Base-by-base conservation (phyloP, 2,113 vertebrate genomes). In the Pangasianodon hypophthalmus region DNA sequence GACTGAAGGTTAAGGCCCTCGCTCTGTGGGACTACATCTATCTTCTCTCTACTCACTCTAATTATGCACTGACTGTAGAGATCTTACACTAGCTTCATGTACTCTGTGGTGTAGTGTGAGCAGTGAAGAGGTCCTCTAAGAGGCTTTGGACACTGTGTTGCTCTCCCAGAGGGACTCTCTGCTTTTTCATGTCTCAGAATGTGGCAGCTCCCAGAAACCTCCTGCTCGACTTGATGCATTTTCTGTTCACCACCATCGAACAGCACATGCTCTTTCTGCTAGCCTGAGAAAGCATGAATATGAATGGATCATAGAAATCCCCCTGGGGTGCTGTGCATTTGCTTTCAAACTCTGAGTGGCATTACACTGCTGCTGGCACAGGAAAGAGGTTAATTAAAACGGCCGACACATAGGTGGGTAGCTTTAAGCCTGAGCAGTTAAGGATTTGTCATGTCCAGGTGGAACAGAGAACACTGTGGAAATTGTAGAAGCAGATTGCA, bases 81-180 rank as follows among this genome's bases (percentile, higher is more conserved):
- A 75, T 85, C 82, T 52, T 84, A 85, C 41, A 48, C 82, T 50
- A 48, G 88, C 67, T 77, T 18, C 16, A 32, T 75, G 80, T 84
- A 56, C 13, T 88, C 80, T 18, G 52, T 82, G 84, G 67, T 91
- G 84, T 86, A 86, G 73, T 88, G 6, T 54, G 58, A 87, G 58
- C 48, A 19, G 67, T 84, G 64, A 81, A 64, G 83, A 62, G 86
- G 92, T 92, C 93, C 92, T 87, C 83, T 92, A 94, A 94, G 93
- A 94, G 90, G 88, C 89, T 91, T 88, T 93, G 92, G 93, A 94
- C 91, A 89, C 89, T 77, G 88, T 86, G 88, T 91, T 89, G 88
- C 37, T 84, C 87, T 88, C 93, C 94, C 94, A 90, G 58, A 90
- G 94, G 92, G 92, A 94, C 32, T 84, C 32, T 52, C 58, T 83